Percentiles rank a stretch among this genome's conserved stretches.
Conservation (phyloP, 2,113 vertebrate species). For the Myodes glareolus region DNA sequence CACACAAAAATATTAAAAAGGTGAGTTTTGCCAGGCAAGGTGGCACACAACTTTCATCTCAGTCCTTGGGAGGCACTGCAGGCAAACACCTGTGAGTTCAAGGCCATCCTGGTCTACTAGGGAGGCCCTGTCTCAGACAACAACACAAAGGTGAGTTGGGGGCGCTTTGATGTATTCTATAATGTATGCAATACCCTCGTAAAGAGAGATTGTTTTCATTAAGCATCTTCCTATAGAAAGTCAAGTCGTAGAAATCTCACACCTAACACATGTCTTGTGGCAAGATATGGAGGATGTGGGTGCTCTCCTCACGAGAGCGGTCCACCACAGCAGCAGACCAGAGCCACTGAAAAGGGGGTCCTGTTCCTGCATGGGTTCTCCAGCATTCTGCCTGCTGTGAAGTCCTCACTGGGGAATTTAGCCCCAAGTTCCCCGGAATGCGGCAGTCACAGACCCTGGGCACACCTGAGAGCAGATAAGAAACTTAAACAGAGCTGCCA, state of each 20-base stretch:
- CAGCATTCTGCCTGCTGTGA: neutral
- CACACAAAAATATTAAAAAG: neutral
- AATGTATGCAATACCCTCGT: neutral
- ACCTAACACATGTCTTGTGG: neutral
- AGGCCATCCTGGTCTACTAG: neutral
- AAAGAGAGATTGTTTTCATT: neutral
- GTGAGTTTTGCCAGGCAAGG: neutral
- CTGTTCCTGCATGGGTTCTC: neutral
- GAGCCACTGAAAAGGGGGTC: neutral
- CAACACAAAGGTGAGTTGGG: neutral
- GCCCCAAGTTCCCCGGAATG: neutral
- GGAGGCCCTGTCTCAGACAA: neutral
- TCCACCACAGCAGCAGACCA: neutral
- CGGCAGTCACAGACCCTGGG: accelerated
- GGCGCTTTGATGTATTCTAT: neutral
- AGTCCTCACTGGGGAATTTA: neutral
- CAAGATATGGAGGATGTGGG: neutral
- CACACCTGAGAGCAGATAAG: accelerated
- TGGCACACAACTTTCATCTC: neutral
- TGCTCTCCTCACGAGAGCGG: neutral
- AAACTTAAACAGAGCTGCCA: neutral
- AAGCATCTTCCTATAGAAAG: accelerated
- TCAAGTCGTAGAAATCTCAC: neutral
- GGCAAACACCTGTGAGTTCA: neutral
- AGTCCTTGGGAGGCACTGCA: neutral